Base-by-base conservation (phyloP, 2,888 invertebrate genomes). In the Drosophila cyrtoloma region DNA sequence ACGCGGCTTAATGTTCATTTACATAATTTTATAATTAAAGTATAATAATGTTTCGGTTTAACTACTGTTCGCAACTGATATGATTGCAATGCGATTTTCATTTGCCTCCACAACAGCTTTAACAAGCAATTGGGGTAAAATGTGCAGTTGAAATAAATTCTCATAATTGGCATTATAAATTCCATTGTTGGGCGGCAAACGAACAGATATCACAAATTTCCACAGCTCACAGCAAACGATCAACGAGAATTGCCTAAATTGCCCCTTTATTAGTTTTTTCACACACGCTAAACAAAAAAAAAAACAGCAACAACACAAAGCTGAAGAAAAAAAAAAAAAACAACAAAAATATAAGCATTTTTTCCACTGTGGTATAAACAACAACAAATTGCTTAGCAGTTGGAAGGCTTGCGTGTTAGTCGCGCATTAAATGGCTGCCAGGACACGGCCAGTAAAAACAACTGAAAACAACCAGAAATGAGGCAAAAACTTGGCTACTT, bases 241-340 rank as follows among this genome's bases (percentile, higher is more conserved):
- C 81, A 87, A 77, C 64, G 73, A 57, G 84, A 79, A 89, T 89
- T 86, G 89, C 82, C 89, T 73, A 90, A 88, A 90, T 88, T 89
- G 89, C 81, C 78, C 75, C 84, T 90, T 88, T 90, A 88, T 88
- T 90, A 89, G 87, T 89, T 89, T 88, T 90, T 88, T 90, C 88
- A 89, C 88, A 88, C 88, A 90, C 91, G 82, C 84, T 89, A 79
- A 89, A 88, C 62, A 52, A 42, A 47, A 60, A 22, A 44, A 16
- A 69, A 52, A 62, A 44, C 10, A 39, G 16, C 28, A 37, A 28
- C 32, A 55, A 55, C n/a, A n/a, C 47, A 66, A 68, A 63, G 50
- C 37, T 26, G 52, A 26, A 55, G 42, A 30, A 32, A 33, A 1
- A 2, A 5, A 35, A 14, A 14, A 33, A 12, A 33, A 60, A 55